Conservation (phyloP, 2,113 vertebrate genomes). For the Sorex fumeus region DNA sequence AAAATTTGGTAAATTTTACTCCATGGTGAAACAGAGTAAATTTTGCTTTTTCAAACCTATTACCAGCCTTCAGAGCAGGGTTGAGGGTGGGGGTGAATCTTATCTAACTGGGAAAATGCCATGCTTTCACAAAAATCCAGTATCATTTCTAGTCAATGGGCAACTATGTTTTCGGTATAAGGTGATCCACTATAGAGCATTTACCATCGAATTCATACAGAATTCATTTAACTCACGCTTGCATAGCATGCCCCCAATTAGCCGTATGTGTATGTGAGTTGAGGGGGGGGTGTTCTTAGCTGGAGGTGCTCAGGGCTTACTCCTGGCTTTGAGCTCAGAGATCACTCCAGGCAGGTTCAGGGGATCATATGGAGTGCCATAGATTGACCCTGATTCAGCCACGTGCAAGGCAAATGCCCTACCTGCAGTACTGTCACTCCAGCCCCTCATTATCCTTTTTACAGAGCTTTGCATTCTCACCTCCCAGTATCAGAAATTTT, state of each 20-base stretch:
- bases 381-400: too few species aligned
- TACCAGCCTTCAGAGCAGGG: not conserved
- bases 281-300: too few species aligned
- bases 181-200: not conserved
- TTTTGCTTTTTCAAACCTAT: conserved; percentile 13
- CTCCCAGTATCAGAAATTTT: not conserved
- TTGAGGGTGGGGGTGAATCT: not conserved
- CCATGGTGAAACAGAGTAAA: not conserved
- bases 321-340: too few species aligned
- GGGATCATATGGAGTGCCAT: too few species aligned
- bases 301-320: too few species aligned
- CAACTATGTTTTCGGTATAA: not conserved
- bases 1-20: not conserved
- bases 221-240: conserved; percentile 7
- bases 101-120: not conserved
- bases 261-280: not conserved
- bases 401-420: too few species aligned
- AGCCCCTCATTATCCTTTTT: not conserved
- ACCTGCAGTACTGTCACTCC: too few species aligned
- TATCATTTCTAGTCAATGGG: not conserved
- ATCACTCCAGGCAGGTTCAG: too few species aligned
- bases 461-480: not conserved
- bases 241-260: not conserved
- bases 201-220: not conserved
- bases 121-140: conserved; percentile 45